A percentile compares a stretch with the other conserved stretches of the same genome.
phyloP scores from a whole-genome alignment of 2,113 vertebrate genomes.

The Callocephalon fimbriatum region DNA sequence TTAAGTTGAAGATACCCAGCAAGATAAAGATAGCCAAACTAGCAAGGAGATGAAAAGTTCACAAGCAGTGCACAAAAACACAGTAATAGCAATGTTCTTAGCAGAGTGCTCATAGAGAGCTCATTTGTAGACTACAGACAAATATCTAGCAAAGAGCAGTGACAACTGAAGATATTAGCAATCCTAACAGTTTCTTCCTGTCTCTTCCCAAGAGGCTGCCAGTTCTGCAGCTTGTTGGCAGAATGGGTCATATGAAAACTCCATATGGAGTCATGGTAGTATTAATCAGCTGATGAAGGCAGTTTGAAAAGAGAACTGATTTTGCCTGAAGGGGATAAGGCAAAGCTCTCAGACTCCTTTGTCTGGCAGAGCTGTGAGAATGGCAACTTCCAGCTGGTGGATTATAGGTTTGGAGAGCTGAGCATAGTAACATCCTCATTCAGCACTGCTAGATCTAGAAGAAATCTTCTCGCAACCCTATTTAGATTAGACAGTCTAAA shows the following conservation, averaged over 20 bases:
- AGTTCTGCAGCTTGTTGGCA: conserved; percentile 5
- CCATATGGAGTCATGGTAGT: background rate
- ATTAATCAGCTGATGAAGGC: background rate
- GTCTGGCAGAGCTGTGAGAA: background rate
- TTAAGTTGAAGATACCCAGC: background rate
- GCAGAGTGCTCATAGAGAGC: background rate
- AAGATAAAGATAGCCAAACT: background rate
- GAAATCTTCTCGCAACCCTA: fast-evolving
- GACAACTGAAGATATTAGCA: background rate
- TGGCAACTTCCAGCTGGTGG: background rate
- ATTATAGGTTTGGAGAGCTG: background rate
- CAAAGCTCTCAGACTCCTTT: conserved; percentile 5
- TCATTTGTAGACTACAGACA: background rate
- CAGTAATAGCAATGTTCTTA: background rate
- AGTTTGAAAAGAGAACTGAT: background rate
- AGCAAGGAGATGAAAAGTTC: background rate
- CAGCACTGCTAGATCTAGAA: background rate
- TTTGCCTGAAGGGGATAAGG: conserved; percentile 10
- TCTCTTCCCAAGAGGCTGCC: background rate
- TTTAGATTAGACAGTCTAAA: background rate
- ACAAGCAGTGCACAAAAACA: background rate
- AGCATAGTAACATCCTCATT: background rate
- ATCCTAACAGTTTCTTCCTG: background rate
- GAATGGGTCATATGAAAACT: background rate
- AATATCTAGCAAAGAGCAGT: background rate